Conservation (phyloP, 2,797 vertebrate genomes). For the Karalla daura region DNA sequence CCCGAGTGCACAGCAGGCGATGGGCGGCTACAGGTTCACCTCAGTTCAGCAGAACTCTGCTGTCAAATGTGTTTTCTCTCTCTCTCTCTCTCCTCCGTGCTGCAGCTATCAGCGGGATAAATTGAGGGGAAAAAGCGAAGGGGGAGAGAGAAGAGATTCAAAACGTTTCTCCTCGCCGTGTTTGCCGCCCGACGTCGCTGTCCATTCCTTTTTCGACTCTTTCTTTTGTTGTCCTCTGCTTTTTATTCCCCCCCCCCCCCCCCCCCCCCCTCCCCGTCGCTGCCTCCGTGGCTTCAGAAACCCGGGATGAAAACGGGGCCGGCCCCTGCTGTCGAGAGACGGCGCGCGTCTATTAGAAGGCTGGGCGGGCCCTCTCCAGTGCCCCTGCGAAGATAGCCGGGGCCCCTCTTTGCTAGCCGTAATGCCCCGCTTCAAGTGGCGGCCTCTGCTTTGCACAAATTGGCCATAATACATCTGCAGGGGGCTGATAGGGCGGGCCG, state of each 20-base stretch:
- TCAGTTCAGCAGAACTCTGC: constrained; percentile 43
- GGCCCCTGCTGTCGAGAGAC: constrained; percentile 28
- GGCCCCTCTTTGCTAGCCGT: constrained; percentile 2
- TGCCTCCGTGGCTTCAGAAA: constrained; percentile 26
- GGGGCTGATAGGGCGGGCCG: constrained; percentile 19
- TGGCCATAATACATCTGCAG: constrained; percentile 19
- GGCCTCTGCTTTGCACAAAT: constrained; percentile 20
- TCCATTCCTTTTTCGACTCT: constrained; percentile 21
- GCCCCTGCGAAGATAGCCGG: constrained; percentile 16
- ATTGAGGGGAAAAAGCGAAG: constrained; percentile 53
- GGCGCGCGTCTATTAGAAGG: constrained; percentile 25
- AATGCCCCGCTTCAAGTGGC: constrained; percentile 10
- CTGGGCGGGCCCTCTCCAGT: too few relatives aligned
- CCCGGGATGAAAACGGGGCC: constrained; percentile 8
- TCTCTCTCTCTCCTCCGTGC: constrained; percentile 35
- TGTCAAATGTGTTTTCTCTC: too few relatives aligned
- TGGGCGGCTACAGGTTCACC: constrained; percentile 33
- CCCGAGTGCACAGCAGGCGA: too few relatives aligned
- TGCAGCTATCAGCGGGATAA: constrained; percentile 50
- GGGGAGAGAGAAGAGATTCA: background rate
- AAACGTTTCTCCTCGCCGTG: constrained; percentile 23
- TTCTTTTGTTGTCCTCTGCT: constrained; percentile 24
- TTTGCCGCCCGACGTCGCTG: constrained; percentile 41
- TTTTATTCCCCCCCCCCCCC: background rate
- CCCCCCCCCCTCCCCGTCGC: background rate